Evolutionary conservation across 2,797 vertebrate species (phyloP), one percentile per base, ranked within the genome.

Genomic region (Neosalanx taihuensis): DNA sequence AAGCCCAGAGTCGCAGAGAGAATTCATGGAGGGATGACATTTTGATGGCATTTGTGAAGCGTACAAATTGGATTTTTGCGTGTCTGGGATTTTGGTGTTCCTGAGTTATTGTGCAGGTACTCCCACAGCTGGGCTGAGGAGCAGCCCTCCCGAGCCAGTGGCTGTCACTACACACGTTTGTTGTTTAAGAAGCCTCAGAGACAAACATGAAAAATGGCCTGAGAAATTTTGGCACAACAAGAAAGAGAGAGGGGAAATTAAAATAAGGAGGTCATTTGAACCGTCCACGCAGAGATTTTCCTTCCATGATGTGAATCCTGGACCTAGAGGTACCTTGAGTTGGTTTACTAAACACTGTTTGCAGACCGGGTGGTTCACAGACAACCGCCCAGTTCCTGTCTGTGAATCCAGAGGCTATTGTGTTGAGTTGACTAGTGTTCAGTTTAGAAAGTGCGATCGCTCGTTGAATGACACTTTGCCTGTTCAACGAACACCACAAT

Each of bases 11-110:
- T 79, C 62, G 81, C 64, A 81, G 64, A 74, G 46, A 61, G 17
- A 70, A 89, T 90, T 87, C 87, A 87, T 88, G 84, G 72, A 64
- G 85, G 77, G 82, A 88, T 92, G 90, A 89, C 88, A 90, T 90
- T 88, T 90, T 69, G 64, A 84, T 89, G 87, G 87, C 82, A 78
- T 85, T 85, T 83, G 79, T 77, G 61, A 73, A 84, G 73, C 73
- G 66, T 73, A 74, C 72, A 74, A 75, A 87, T 88, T 86, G 87
- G 86, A 86, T 85, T 86, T 84, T 80, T 72, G 64, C 35, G 80
- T 76, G 76, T 89, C 86, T 86, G 87, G 77, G 76, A 84, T 90
- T 90, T 82, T 87, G 79, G 84, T 86, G 84, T 76, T 75, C 70
- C 69, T 83, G 78, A 87, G 83, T 76, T 86, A 77, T 84, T 79